Conservation (phyloP, 2,113 vertebrate species). For the Calyptomena viridis region DNA sequence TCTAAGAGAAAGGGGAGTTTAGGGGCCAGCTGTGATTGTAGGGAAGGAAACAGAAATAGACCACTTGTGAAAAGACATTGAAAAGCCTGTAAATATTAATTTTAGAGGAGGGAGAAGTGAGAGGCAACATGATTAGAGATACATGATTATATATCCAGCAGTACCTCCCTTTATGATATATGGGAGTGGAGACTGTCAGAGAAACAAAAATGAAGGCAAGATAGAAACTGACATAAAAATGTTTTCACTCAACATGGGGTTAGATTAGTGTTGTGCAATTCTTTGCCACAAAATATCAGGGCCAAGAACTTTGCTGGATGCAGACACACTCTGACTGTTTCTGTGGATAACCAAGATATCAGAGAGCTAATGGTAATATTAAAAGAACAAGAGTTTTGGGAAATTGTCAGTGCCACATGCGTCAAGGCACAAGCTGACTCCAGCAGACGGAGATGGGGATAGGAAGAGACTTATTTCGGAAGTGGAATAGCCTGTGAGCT, state of each 20-base stretch:
- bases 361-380: constrained; percentile 17
- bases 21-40: not conserved
- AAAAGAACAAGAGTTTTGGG: constrained; percentile 36
- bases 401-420: constrained; percentile 3
- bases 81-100: not conserved
- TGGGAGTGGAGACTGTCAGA: not conserved
- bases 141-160: not conserved
- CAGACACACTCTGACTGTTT: not conserved
- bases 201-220: not conserved
- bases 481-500: not conserved
- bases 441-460: constrained; percentile 6
- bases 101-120: not conserved
- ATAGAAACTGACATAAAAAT: constrained; percentile 9
- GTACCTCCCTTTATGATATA: not conserved
- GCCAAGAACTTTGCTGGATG: constrained; percentile 50
- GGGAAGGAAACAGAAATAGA: not conserved
- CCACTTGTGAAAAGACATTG: not conserved
- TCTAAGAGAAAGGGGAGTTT: not conserved
- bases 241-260: not conserved
- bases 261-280: constrained; percentile 53
- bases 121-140: not conserved
- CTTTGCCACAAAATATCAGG: constrained; percentile 32
- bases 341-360: constrained; percentile 50
- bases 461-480: constrained; percentile 8
- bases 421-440: constrained; percentile 1